phyloP scores from a whole-genome alignment of 2,888 invertebrate species.

The Ophioninae sp. region DNA sequence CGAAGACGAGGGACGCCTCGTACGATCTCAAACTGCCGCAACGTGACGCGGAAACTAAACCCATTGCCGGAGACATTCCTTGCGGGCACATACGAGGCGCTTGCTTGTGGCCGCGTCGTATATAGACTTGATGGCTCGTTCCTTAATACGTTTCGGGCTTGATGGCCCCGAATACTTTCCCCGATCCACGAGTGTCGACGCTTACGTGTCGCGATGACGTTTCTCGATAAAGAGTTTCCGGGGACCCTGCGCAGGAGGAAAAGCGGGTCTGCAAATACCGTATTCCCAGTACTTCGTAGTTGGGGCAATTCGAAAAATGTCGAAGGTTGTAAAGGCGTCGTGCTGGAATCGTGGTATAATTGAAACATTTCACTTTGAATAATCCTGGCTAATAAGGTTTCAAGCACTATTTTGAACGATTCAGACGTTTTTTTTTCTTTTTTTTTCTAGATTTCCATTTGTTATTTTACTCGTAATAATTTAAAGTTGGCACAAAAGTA shows the following conservation, averaged over 20 bases:
- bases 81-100: constrained; percentile 28
- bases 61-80: constrained; percentile 56
- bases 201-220: background rate
- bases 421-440: no score
- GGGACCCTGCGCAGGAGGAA: background rate
- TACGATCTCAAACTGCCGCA: constrained; percentile 72
- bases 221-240: background rate
- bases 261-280: background rate
- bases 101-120: constrained; percentile 32
- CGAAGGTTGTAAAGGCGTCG: background rate
- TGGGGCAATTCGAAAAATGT: background rate
- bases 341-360: background rate
- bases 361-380: no score
- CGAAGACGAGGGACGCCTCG: constrained; percentile 63
- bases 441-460: no score
- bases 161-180: constrained; percentile 10
- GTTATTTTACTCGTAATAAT: no score
- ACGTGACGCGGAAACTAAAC: constrained; percentile 74
- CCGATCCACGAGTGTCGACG: background rate
- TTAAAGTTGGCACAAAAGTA: background rate
- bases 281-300: background rate
- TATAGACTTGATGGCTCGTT: constrained; percentile 7
- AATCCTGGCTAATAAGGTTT: no score
- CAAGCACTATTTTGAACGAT: no score
- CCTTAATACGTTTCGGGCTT: constrained; percentile 12